Percentiles rank a stretch among this genome's conserved stretches.
Conservation (phyloP, 2,888 invertebrate genomes). For the Portevinia maculata region DNA sequence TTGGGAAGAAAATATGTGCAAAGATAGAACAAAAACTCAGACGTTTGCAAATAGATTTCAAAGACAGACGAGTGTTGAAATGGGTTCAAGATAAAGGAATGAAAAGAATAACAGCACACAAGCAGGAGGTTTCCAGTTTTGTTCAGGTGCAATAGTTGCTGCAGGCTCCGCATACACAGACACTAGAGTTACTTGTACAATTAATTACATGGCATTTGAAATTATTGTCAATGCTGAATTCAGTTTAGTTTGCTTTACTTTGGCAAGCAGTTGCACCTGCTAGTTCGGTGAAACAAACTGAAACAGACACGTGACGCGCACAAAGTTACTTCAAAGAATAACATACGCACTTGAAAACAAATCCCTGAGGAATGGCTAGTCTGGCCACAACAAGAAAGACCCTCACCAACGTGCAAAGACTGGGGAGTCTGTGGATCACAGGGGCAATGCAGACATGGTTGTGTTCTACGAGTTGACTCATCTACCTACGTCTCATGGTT, state of each 20-base stretch:
- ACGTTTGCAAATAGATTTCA: slow-evolving; percentile 50
- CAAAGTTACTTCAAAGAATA: not conserved
- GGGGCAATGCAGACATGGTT: too few relatives aligned
- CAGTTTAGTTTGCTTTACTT: slow-evolving; percentile 24
- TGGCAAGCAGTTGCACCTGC: slow-evolving; percentile 1
- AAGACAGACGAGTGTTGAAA: slow-evolving; percentile 37
- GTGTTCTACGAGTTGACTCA: too few relatives aligned
- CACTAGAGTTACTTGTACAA: slow-evolving; percentile 18
- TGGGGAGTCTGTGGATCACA: too few relatives aligned
- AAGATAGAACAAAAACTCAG: slow-evolving; percentile 11
- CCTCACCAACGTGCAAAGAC: too few relatives aligned
- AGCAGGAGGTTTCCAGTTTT: slow-evolving; percentile 1
- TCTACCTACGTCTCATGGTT: too few relatives aligned
- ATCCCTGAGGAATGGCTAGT: too few relatives aligned
- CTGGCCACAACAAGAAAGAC: too few relatives aligned
- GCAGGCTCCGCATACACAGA: slow-evolving; percentile 7
- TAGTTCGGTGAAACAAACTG: not conserved
- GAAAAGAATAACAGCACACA: not conserved
- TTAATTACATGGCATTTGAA: slow-evolving; percentile 58
- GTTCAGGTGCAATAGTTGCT: slow-evolving; percentile 49
- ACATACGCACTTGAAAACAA: too few relatives aligned
- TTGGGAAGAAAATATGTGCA: slow-evolving; percentile 8
- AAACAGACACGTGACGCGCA: slow-evolving; percentile 1
- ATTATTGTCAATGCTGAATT: slow-evolving; percentile 61
- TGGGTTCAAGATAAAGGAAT: slow-evolving; percentile 29